Percentiles rank a stretch among this genome's conserved stretches.
phyloP scores from a whole-genome alignment of 2,113 vertebrate species.

The Pelmatolapia mariae region DNA sequence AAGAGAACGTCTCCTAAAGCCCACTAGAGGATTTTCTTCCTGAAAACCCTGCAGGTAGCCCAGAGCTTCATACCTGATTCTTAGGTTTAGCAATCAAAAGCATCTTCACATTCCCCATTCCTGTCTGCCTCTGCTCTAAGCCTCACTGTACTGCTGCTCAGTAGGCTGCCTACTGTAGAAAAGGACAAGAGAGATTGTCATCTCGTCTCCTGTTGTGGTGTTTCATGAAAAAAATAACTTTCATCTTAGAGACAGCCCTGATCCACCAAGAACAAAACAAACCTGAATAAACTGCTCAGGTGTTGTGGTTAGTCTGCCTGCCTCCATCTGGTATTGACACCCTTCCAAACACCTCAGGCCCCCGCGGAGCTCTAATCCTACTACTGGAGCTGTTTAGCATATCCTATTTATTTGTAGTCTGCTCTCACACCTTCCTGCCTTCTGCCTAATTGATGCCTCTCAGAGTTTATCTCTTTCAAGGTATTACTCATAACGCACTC shows the following conservation, averaged over 20 bases:
- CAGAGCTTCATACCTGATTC: conserved; percentile 11
- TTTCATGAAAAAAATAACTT: conserved; percentile 3
- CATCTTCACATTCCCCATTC: conserved; percentile 15
- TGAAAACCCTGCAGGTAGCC: conserved; percentile 12
- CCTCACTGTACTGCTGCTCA: not conserved
- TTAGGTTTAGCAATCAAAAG: conserved; percentile 32
- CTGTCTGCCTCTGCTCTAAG: conserved; percentile 1
- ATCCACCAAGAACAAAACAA: conserved; percentile 27
- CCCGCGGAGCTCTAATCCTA: conserved; percentile 27
- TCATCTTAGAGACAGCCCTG: conserved; percentile 21
- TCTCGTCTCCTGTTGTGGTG: conserved; percentile 7
- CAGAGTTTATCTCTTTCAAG: not conserved
- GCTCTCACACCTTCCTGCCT: conserved; percentile 15
- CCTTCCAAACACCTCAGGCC: conserved; percentile 26
- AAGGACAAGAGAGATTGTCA: conserved; percentile 38
- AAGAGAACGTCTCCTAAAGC: conserved; percentile 23
- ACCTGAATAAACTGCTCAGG: conserved; percentile 32
- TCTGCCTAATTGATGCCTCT: conserved; percentile 7
- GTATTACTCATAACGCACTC: not conserved
- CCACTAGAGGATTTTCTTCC: conserved; percentile 14
- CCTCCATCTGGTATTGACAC: conserved; percentile 40
- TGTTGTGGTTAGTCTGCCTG: conserved; percentile 14
- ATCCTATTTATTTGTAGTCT: conserved; percentile 28
- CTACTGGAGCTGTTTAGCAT: conserved; percentile 20
- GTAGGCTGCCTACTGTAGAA: conserved; percentile 21